These are phyloP conservation scores for Phymatocera aterrima DNA, from an alignment of 2,888 invertebrate species.

Conservation along the genomic window DNA sequence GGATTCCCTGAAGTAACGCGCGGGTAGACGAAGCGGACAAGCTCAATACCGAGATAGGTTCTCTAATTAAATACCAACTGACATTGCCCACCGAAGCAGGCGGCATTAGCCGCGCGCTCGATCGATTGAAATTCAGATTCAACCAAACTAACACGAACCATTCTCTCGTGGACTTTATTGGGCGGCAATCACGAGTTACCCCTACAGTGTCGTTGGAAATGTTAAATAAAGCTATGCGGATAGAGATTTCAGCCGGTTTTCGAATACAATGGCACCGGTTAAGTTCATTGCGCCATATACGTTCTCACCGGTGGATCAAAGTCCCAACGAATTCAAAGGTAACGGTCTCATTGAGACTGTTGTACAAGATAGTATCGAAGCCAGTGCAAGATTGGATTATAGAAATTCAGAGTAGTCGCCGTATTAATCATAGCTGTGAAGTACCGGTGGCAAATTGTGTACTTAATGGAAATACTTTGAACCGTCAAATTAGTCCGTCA, in stretches of 20 bases:
- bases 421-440: background rate
- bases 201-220: constrained; percentile 32
- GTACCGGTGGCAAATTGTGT: background rate
- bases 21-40: background rate
- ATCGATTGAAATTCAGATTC: constrained; percentile 35
- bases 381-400: background rate
- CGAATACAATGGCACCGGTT: background rate
- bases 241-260: background rate
- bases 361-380: background rate
- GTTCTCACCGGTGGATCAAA: background rate
- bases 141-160: constrained; percentile 18
- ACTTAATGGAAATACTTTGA: background rate
- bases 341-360: background rate
- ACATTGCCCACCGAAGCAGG: constrained; percentile 27
- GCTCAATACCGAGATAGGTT: constrained; percentile 19
- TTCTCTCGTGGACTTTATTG: constrained; percentile 3
- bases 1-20: constrained; percentile 4
- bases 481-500: background rate
- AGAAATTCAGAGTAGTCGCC: background rate
- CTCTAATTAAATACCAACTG: constrained; percentile 43
- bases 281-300: background rate
- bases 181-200: constrained; percentile 17
- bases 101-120: constrained; percentile 1
- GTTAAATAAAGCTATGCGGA: background rate
- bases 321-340: background rate